Conservation (phyloP, 1,140 invertebrate species). For the Anoplophora glabripennis region DNA sequence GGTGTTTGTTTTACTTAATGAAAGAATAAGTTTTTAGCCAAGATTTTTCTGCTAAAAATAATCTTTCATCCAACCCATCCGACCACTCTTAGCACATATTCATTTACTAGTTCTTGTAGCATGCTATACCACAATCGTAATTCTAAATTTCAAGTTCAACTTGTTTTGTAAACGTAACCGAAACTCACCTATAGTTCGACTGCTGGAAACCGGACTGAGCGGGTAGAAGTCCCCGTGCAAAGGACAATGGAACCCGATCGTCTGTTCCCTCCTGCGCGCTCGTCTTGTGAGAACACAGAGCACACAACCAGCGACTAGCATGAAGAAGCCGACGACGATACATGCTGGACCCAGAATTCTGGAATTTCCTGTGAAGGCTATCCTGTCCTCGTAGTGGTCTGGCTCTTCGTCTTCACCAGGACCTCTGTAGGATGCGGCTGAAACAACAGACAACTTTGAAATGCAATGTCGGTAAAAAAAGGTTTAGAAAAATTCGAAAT, state of each 20-base stretch:
- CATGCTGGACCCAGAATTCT: slow-evolving; percentile 68
- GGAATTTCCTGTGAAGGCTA: slow-evolving; percentile 70
- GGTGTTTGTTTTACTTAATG: too few species aligned
- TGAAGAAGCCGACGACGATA: slow-evolving; percentile 66
- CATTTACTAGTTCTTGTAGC: too few species aligned
- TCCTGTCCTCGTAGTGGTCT: slow-evolving; percentile 65
- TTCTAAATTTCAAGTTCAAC: neutral
- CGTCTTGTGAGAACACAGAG: slow-evolving; percentile 64
- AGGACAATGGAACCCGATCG: slow-evolving; percentile 72
- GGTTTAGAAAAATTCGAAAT: too few species aligned
- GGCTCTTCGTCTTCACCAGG: slow-evolving; percentile 67
- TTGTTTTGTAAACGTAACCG: neutral
- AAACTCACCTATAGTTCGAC: slow-evolving; percentile 45
- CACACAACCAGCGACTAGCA: slow-evolving; percentile 60
- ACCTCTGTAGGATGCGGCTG: slow-evolving; percentile 72
- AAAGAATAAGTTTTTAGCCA: too few species aligned
- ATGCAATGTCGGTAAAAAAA: too few species aligned
- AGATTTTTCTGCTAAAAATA: too few species aligned
- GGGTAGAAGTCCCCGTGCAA: slow-evolving; percentile 76
- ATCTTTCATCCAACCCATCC: too few species aligned
- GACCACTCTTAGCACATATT: too few species aligned
- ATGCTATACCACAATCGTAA: too few species aligned
- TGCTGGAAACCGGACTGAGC: slow-evolving; percentile 59
- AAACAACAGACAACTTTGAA: slow-evolving; percentile 30
- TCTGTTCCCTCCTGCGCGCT: slow-evolving; percentile 62